Evolutionary conservation across 2,113 vertebrate genomes (phyloP).

Genomic region (Plecturocebus donacophilus): DNA sequence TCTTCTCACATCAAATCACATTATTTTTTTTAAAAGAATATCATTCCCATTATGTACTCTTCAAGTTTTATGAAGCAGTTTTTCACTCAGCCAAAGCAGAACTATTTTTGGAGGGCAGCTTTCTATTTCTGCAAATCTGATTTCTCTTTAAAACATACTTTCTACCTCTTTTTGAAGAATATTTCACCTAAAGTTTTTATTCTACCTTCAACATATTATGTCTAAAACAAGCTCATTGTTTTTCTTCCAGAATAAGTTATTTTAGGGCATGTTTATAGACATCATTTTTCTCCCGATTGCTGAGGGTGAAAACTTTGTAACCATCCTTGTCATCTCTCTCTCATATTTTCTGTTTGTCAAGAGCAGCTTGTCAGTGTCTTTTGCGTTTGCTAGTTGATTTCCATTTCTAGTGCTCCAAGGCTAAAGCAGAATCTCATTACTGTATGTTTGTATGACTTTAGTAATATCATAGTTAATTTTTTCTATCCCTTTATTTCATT

Average conservation of each 20-base stretch:
- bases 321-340: neutral
- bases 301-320: neutral
- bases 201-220: neutral
- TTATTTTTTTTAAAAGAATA: neutral
- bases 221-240: neutral
- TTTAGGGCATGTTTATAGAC: neutral
- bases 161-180: neutral
- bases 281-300: neutral
- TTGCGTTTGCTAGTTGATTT: neutral
- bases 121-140: slow-evolving; percentile 48
- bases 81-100: neutral
- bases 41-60: neutral
- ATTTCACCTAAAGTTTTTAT: slow-evolving; percentile 14
- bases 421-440: neutral
- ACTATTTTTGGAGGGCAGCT: slow-evolving; percentile 37
- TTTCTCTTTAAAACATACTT: neutral
- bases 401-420: neutral
- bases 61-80: slow-evolving; percentile 6
- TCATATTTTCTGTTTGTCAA: neutral
- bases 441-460: neutral
- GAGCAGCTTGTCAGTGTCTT: neutral
- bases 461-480: neutral
- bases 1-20: neutral
- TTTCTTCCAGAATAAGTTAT: neutral
- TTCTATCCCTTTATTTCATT: neutral